Evolutionary conservation across 2,113 vertebrate species (phyloP).

Genomic region (Hypanus sabinus): DNA sequence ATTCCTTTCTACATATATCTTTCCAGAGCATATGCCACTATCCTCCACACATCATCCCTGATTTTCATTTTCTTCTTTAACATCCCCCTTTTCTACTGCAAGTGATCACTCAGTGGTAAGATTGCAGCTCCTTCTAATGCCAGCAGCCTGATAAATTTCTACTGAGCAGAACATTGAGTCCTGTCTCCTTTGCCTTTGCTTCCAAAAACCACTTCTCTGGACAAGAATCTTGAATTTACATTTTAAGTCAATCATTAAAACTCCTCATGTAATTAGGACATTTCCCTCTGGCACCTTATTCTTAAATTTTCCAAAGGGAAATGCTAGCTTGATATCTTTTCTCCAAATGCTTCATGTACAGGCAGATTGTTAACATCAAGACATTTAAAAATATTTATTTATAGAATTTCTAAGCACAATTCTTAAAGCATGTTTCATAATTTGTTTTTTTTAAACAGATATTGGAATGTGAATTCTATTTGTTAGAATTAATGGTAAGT

Average conservation of each 20-base stretch:
- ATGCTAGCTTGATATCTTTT: background rate
- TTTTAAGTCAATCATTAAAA: too few relatives aligned
- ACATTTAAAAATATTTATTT: background rate
- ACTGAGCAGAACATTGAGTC: background rate
- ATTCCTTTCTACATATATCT: background rate
- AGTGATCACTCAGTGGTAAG: background rate
- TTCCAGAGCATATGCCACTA: background rate
- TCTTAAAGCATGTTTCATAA: background rate
- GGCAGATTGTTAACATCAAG: background rate
- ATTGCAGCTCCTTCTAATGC: background rate
- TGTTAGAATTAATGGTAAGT: constrained; percentile 96
- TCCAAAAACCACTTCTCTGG: background rate
- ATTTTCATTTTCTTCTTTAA: background rate
- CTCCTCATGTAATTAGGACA: too few relatives aligned
- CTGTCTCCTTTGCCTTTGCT: background rate
- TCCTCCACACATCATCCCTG: background rate
- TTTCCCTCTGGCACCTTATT: too few relatives aligned
- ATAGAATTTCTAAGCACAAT: background rate
- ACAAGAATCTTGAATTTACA: too few relatives aligned
- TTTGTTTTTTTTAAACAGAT: constrained; percentile 62
- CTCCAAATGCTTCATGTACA: background rate
- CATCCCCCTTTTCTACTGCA: background rate
- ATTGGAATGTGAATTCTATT: constrained; percentile 98
- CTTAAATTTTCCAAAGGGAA: too few relatives aligned
- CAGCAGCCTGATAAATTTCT: background rate